Base-by-base conservation (phyloP, 2,797 vertebrate genomes). In the Anisognathus igniventris region DNA sequence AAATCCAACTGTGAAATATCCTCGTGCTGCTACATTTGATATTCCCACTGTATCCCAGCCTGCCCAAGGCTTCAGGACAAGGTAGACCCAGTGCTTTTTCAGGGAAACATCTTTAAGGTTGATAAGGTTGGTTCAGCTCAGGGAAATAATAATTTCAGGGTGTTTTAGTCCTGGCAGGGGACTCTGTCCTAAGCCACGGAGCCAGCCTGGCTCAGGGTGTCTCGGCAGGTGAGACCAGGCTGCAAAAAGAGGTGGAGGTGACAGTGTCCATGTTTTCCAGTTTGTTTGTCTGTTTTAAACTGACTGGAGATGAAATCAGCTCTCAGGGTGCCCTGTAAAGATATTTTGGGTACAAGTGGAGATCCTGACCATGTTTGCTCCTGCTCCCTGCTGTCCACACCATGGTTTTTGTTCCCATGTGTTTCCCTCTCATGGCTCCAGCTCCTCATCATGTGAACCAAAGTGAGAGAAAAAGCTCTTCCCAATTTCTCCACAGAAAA, bases 11-110 rank as follows among this genome's bases (percentile, higher is more conserved):
- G n/a, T 28, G 39, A 23, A 19, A 4, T 13, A 15, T n/a, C 64
- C n/a, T 25, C 0, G 3, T 62, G 19, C 30, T 33, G 4, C 4
- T 12, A 5, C 11, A 0, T 6, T 15, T 31, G 11, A 25, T n/a
- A 11, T 70, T 94, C 37, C 56, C 30, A 5, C 3, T 12, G 19
- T 17, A 9, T 19, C 33, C 39, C 22, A 6, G 2, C 16, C 28
- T 78, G 10, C n/a, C 30, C 44, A 10, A 37, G 45, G 22, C 23
- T 48, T 30, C 28, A 5, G 1, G 7, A 6, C 5, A 8, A 47
- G 13, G 25, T 3, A 33, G 40, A 50, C 12, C 25, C 23, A 10
- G n/a, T 11, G 40, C 7, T 84, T 53, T 77, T 39, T 23, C 31
- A 68, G 33, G n/a, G 17, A 30, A 58, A 44, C 33, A 12, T 21